Conservation (phyloP, 2,113 vertebrate genomes). For the Plecotus auritus region DNA sequence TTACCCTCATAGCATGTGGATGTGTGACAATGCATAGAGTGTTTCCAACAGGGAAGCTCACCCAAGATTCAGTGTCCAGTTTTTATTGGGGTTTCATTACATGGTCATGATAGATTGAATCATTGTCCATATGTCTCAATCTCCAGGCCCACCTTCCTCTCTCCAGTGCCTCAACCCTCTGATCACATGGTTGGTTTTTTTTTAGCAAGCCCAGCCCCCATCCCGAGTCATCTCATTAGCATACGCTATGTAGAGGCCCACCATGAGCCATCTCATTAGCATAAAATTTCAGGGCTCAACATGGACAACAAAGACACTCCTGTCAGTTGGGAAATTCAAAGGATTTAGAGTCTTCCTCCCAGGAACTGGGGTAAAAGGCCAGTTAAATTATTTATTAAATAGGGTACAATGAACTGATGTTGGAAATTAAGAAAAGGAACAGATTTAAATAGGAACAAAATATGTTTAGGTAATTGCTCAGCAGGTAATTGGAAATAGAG, state of each 20-base stretch:
- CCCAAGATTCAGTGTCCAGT: not conserved
- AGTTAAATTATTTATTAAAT: not conserved
- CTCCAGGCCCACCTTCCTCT: not conserved
- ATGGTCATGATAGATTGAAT: not conserved
- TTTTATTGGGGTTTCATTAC: not conserved
- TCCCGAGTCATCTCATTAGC: not conserved
- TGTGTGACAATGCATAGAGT: not conserved
- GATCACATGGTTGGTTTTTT: not conserved
- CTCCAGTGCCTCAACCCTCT: not conserved
- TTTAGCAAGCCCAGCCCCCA: not conserved
- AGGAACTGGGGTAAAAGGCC: not conserved
- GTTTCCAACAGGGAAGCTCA: not conserved
- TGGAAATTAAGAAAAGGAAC: not conserved
- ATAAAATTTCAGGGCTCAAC: not conserved
- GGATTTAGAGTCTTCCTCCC: not conserved
- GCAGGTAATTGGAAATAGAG: not conserved
- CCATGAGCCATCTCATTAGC: not conserved
- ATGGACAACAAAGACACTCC: not conserved
- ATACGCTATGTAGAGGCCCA: not conserved
- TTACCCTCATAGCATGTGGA: too few relatives aligned
- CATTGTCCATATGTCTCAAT: not conserved
- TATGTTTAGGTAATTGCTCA: not conserved
- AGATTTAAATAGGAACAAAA: not conserved
- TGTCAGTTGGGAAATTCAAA: not conserved
- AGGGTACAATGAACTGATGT: not conserved